Evolutionary conservation across 2,888 invertebrate species (phyloP), one percentile per base, ranked within the genome.

Genomic region (Willowsia nigromaculata): DNA sequence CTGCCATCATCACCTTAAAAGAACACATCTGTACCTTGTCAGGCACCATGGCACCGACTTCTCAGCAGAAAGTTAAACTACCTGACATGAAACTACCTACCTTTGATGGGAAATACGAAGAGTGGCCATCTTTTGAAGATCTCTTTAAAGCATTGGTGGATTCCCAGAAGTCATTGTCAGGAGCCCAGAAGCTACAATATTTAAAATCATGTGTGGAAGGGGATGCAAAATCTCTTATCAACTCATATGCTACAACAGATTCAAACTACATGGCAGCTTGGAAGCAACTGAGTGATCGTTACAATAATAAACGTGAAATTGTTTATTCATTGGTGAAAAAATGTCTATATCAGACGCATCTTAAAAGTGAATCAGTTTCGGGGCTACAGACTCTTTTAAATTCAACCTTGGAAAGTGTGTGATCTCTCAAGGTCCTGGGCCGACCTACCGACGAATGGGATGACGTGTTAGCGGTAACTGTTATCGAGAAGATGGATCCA

Each of bases 241-340:
- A 74, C 13, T 47, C 88, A 15, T 22, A 90, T 3, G 15, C 65
- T 1, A 25, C 62, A 5, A 90, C 90, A 0, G 68, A 84, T 13
- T 53, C 47, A 0, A 71, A 84, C 65, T 91, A 85, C 68, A 33
- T 0, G 4, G 68, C 53, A 37, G 90, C 91, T 1, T 90, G 87
- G 88, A 53, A 40, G 1, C 0, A 81, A 5, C 40, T 91, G 4
- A 1, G 5, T 3, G 37, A 80, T 0, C 13, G 71, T 30, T 91
- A 85, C 37, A 37, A 71, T 18, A 88, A 90, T 22, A 85, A 87
- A 33, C 22, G 90, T 25, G 82, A 90, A 30, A 90, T 90, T 11
- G 33, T 71, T 0, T 18, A 59, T n/a, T 25, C 86, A 15, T 62
- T 83, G 3, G 33, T 83, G 0, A 2, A 22, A 7, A 65, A 18